Conservation (phyloP, 30 jellyfish, hydroid and myxozoan genomes). For the Aurelia sp. region DNA sequence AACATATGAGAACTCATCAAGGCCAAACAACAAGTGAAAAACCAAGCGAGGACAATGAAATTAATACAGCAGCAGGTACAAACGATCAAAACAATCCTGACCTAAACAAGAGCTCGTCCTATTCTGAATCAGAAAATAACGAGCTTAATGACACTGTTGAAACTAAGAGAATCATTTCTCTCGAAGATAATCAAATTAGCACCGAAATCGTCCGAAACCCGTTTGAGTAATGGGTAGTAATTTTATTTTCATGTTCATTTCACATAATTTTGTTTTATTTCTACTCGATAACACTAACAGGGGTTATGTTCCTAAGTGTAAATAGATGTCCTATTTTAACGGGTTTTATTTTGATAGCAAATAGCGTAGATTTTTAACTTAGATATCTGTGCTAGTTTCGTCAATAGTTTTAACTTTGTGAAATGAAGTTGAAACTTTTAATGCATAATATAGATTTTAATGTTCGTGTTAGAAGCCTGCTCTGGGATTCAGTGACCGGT, state of each 20-base stretch:
- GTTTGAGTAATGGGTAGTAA: slow-evolving; percentile 35
- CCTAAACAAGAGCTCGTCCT: slow-evolving; percentile 17
- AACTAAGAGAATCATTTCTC: background rate
- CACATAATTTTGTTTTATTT: background rate
- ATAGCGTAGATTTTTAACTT: slow-evolving; percentile 37
- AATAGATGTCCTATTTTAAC: slow-evolving; percentile 25
- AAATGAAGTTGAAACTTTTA: too few species aligned
- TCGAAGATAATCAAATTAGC: slow-evolving; percentile 17
- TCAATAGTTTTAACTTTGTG: too few species aligned
- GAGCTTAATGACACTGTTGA: slow-evolving; percentile 3
- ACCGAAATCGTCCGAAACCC: slow-evolving; percentile 73
- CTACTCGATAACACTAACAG: too few species aligned
- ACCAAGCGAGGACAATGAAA: slow-evolving; percentile 56
- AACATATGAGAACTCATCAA: slow-evolving; percentile 99
- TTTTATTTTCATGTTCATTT: background rate
- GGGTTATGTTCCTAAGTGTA: slow-evolving; percentile 2
- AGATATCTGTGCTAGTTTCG: too few species aligned
- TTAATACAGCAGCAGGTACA: slow-evolving; percentile 15
- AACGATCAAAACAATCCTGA: slow-evolving; percentile 38
- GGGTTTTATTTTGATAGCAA: slow-evolving; percentile 59
- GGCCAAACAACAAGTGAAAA: slow-evolving; percentile 65
- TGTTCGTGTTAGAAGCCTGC: too few species aligned
- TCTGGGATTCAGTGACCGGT: too few species aligned
- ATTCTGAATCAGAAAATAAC: slow-evolving; percentile 30
- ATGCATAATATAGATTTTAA: too few species aligned